Conservation (phyloP, 2,888 invertebrate genomes). For the Megaustenia siamemsis region DNA sequence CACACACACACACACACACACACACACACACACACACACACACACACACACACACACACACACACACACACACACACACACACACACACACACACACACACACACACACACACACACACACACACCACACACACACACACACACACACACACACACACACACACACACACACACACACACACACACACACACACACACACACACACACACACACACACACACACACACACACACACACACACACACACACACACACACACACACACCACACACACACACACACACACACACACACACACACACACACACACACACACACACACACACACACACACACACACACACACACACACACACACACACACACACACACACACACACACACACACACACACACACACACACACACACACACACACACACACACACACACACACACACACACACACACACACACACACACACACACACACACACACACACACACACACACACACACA, state of each 20-base stretch:
- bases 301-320: background rate
- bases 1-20: background rate
- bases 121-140: background rate
- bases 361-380: background rate
- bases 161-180: background rate
- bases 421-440: no score
- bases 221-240: background rate
- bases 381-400: background rate
- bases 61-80: background rate
- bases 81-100: background rate
- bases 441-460: no score
- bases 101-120: background rate
- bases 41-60: background rate
- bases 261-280: background rate
- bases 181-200: background rate
- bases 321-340: background rate
- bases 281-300: background rate
- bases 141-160: no score
- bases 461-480: no score
- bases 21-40: background rate
- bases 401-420: background rate
- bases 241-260: background rate
- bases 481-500: no score
- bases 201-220: background rate
- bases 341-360: background rate